A percentile compares a stretch with the other conserved stretches of the same genome.
Conservation (phyloP, 2,888 invertebrate genomes). For the Hypercompe scribonia region DNA sequence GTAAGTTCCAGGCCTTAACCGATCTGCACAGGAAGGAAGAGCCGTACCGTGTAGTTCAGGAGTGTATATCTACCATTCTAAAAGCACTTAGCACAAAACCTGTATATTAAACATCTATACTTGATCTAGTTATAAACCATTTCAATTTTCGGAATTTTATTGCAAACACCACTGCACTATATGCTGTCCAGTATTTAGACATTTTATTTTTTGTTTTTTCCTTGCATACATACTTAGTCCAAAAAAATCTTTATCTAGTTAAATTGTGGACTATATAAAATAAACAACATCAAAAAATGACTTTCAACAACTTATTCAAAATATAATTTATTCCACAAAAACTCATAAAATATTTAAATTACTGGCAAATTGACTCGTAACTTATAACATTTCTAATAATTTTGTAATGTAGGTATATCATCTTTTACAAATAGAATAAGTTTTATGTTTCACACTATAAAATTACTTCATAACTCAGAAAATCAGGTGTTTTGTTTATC, state of each 20-base stretch:
- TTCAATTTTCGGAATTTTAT: not conserved
- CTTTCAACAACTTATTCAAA: slow-evolving; percentile 6
- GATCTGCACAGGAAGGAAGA: too few species aligned
- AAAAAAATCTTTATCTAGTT: not conserved
- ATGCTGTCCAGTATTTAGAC: not conserved
- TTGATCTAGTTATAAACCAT: too few species aligned
- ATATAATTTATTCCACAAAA: slow-evolving; percentile 13
- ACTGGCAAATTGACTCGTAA: slow-evolving; percentile 11
- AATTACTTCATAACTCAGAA: slow-evolving; percentile 30
- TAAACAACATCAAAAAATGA: not conserved
- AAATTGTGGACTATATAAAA: not conserved
- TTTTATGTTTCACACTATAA: slow-evolving; percentile 37
- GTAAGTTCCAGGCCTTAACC: too few species aligned
- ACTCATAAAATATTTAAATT: slow-evolving; percentile 9
- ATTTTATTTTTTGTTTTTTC: not conserved
- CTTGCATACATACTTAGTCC: not conserved
- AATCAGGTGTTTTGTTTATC: slow-evolving; percentile 28
- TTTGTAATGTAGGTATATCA: slow-evolving; percentile 16
- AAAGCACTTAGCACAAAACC: too few species aligned
- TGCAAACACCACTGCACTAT: not conserved
- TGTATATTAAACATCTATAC: too few species aligned
- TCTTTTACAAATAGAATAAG: slow-evolving; percentile 25
- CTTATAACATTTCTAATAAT: slow-evolving; percentile 14
- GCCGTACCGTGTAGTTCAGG: too few species aligned
- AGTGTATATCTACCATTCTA: too few species aligned